Conservation (phyloP, 2,888 invertebrate genomes). For the Nomada lathburiana region DNA sequence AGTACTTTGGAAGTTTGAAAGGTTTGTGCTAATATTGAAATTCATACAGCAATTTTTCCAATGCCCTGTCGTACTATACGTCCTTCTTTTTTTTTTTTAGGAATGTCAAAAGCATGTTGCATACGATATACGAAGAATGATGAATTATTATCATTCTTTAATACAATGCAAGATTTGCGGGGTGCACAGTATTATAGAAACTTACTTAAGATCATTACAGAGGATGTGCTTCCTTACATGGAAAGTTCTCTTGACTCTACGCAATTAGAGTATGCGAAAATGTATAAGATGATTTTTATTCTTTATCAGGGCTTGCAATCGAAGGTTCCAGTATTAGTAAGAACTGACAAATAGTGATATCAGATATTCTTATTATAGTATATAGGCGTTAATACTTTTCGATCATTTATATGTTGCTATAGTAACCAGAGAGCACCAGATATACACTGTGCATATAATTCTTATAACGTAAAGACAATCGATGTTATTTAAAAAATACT, state of each 20-base stretch:
- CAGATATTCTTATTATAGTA: not conserved
- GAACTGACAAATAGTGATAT: constrained; percentile 66
- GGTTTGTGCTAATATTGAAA: constrained; percentile 63
- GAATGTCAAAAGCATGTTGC: constrained; percentile 62
- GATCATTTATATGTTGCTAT: constrained; percentile 27
- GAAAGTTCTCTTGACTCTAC: constrained; percentile 60
- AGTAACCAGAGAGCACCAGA: constrained; percentile 32
- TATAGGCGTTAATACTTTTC: constrained; percentile 12
- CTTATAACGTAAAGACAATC: not conserved
- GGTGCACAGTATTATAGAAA: constrained; percentile 71
- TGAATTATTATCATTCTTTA: constrained; percentile 73
- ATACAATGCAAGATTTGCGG: constrained; percentile 76
- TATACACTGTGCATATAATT: not conserved
- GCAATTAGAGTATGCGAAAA: constrained; percentile 68
- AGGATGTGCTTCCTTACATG: constrained; percentile 71
- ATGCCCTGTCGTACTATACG: not conserved
- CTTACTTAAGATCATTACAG: constrained; percentile 70
- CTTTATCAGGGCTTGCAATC: constrained; percentile 78
- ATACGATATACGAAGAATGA: constrained; percentile 74
- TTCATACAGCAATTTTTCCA: not conserved
- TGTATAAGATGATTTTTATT: constrained; percentile 79
- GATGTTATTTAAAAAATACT: constrained; percentile 12
- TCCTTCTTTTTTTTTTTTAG: constrained; percentile 64
- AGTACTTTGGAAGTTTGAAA: constrained; percentile 66
- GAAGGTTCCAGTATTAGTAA: constrained; percentile 75